Conservation (phyloP, 1,140 invertebrate species). For the Drosophila busckii region DNA sequence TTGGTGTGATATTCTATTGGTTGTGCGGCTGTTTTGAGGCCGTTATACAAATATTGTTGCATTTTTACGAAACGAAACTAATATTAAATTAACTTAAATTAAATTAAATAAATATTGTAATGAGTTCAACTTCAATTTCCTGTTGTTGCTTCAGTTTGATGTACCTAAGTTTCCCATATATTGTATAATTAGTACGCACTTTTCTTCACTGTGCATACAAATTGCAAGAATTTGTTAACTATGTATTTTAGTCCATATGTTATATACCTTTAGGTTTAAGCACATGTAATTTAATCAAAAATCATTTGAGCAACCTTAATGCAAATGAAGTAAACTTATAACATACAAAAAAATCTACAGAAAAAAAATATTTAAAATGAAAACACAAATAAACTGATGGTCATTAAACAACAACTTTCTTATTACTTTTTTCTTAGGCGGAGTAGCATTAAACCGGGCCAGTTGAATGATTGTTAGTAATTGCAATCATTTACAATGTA, state of each 20-base stretch:
- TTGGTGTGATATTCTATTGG: constrained; percentile 78
- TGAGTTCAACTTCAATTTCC: constrained; percentile 60
- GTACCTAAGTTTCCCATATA: constrained; percentile 11
- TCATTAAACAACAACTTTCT: constrained; percentile 28
- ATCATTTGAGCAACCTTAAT: constrained; percentile 72
- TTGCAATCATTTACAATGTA: no score
- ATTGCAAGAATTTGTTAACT: constrained; percentile 68
- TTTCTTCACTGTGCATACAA: constrained; percentile 50
- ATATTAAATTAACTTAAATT: constrained; percentile 17
- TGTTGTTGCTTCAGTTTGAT: constrained; percentile 60
- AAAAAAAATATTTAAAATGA: constrained; percentile 29
- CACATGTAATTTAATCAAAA: constrained; percentile 70
- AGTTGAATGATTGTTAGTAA: neutral
- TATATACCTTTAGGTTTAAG: constrained; percentile 73
- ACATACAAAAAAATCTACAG: constrained; percentile 52
- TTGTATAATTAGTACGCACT: constrained; percentile 28
- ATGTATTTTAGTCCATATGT: constrained; percentile 76
- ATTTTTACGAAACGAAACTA: constrained; percentile 56
- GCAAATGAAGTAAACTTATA: constrained; percentile 71
- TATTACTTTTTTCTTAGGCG: constrained; percentile 1
- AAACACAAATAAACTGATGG: constrained; percentile 61
- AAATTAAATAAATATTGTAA: constrained; percentile 21
- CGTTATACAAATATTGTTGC: constrained; percentile 76
- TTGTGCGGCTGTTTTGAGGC: constrained; percentile 65
- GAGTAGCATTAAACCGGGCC: neutral